Evolutionary conservation across 2,113 vertebrate genomes (phyloP).

Genomic region (Tympanuchus pallidicinctus): DNA sequence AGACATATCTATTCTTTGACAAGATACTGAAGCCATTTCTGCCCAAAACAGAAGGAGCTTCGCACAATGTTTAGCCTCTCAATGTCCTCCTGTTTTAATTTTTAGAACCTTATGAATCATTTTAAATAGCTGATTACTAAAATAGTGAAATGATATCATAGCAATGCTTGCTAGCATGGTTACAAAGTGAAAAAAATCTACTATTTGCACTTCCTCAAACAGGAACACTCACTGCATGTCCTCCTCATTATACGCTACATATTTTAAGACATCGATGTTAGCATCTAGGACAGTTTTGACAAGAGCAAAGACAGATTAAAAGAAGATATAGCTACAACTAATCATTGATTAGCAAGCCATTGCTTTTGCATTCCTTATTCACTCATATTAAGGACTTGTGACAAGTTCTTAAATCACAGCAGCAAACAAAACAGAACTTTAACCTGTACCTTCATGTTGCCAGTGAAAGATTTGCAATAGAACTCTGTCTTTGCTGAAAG

Average conservation of each 20-base stretch:
- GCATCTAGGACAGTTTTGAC: background rate
- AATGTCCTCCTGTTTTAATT: background rate
- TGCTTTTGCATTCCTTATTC: background rate
- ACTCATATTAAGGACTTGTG: background rate
- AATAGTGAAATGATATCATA: background rate
- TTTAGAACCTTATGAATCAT: background rate
- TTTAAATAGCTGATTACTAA: conserved; percentile 11
- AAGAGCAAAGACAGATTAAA: background rate
- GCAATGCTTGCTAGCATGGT: background rate
- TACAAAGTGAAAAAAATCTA: background rate
- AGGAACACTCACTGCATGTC: background rate
- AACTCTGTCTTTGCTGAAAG: background rate
- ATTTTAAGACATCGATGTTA: background rate
- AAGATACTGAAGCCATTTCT: background rate
- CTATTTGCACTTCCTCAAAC: background rate
- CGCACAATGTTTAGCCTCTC: background rate
- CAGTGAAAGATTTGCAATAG: background rate
- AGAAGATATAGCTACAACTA: background rate
- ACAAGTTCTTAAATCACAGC: background rate
- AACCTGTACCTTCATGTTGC: background rate
- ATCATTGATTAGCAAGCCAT: background rate
- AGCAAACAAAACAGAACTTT: background rate
- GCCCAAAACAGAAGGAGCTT: background rate
- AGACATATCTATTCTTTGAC: background rate
- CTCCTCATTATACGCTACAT: accelerated